Evolutionary conservation across 2,797 vertebrate species (phyloP).

Genomic region (Discoglossus pictus): DNA sequence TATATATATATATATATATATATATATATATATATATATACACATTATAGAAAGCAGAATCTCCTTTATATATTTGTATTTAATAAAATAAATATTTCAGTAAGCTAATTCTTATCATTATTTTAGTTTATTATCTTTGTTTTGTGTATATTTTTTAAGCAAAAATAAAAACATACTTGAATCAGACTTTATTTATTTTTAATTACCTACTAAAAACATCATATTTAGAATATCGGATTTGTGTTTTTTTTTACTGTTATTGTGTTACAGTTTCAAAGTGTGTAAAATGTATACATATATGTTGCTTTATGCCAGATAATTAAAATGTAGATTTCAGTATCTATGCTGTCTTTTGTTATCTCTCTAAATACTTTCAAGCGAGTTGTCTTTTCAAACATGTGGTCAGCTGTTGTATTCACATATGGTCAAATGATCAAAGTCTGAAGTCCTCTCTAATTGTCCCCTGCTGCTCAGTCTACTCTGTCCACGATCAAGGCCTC

Average conservation of each 20-base stretch:
- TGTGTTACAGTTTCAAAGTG: constrained; percentile 71
- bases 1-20: too few species aligned
- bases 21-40: too few species aligned
- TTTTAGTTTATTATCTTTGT: too few species aligned
- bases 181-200: too few species aligned
- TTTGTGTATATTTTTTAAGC: too few species aligned
- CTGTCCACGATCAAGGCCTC: constrained; percentile 97
- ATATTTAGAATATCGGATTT: too few species aligned
- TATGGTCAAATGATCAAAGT: constrained; percentile 99
- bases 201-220: too few species aligned
- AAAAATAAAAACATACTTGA: too few species aligned
- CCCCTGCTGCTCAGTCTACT: constrained; percentile 95
- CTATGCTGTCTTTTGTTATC: constrained; percentile 76
- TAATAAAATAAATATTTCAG: too few species aligned
- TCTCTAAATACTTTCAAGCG: constrained; percentile 78
- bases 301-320: constrained; percentile 74
- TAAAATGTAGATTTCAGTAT: constrained; percentile 85
- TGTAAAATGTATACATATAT: constrained; percentile 69
- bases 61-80: too few species aligned
- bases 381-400: constrained; percentile 99
- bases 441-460: constrained; percentile 97
- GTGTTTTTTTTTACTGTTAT: constrained; percentile 41
- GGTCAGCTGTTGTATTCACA: constrained; percentile 99
- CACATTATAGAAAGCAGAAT: too few species aligned
- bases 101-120: too few species aligned